Conservation (phyloP, 2,888 invertebrate species). For the Ormyrus pomaceus region DNA sequence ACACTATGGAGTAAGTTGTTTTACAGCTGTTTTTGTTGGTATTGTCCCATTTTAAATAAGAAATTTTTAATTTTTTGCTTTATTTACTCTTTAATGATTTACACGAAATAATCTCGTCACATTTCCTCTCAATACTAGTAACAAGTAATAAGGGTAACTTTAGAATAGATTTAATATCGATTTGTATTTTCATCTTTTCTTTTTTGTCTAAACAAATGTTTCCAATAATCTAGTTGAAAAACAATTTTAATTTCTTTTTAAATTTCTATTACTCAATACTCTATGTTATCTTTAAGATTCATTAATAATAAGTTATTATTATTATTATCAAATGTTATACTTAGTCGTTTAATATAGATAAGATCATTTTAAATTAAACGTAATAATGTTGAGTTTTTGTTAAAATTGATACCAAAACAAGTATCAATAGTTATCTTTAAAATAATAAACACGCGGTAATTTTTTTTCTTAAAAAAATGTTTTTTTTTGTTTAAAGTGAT, state of each 20-base stretch:
- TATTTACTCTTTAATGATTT: constrained; percentile 36
- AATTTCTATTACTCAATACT: not conserved
- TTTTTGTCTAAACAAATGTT: too few relatives aligned
- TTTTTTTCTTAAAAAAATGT: not conserved
- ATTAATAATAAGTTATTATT: too few relatives aligned
- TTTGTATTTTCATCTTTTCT: constrained; percentile 30
- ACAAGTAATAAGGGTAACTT: constrained; percentile 36
- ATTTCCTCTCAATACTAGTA: constrained; percentile 51
- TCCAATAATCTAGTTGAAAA: too few relatives aligned
- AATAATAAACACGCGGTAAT: too few relatives aligned
- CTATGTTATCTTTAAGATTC: not conserved
- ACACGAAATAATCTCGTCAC: constrained; percentile 49
- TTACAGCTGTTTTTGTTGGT: not conserved
- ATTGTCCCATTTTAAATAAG: not conserved
- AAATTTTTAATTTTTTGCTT: constrained; percentile 24
- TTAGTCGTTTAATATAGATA: too few relatives aligned
- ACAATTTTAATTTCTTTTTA: not conserved
- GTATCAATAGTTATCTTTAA: too few relatives aligned
- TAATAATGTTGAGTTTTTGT: not conserved
- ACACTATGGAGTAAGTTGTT: too few relatives aligned
- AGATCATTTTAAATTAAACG: not conserved
- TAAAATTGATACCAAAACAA: too few relatives aligned
- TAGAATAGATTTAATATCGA: constrained; percentile 44
- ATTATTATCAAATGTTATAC: too few relatives aligned
- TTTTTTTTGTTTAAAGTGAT: constrained; percentile 17